A percentile compares a stretch with the other conserved stretches of the same genome.
phyloP scores from a whole-genome alignment of 2,888 invertebrate genomes.

The Phalera bucephala region DNA sequence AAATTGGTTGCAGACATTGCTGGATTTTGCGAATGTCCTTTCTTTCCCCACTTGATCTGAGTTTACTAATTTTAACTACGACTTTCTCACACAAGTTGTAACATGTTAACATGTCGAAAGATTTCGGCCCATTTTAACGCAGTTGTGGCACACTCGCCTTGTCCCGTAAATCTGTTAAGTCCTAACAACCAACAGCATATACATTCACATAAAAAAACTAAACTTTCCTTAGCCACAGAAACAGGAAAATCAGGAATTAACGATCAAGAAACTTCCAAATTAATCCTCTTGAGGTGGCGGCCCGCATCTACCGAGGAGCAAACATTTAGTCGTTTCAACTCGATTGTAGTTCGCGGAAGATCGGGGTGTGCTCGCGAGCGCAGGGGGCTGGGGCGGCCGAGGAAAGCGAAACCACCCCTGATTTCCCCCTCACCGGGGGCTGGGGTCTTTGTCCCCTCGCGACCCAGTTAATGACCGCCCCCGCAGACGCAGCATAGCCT shows the following conservation, averaged over 20 bases:
- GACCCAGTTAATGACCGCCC: conserved; percentile 82
- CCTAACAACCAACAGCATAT: no score
- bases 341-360: conserved; percentile 51
- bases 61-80: no score
- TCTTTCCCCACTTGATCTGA: no score
- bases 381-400: conserved; percentile 44
- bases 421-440: conserved; percentile 53
- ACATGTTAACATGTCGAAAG: no score
- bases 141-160: no score
- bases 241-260: conserved; percentile 64
- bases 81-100: no score
- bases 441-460: conserved; percentile 77
- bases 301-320: conserved; percentile 49
- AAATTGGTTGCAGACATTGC: no score
- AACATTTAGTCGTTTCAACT: conserved; percentile 49
- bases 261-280: conserved; percentile 65
- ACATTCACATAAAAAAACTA: no score
- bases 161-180: no score
- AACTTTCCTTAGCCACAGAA: conserved; percentile 45
- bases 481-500: conserved; percentile 76
- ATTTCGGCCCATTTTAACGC: no score
- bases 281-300: conserved; percentile 70
- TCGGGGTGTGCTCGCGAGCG: conserved; percentile 45
- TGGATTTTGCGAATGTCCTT: no score
- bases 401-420: conserved; percentile 73